phyloP scores from a whole-genome alignment of 2,797 vertebrate species.

The Carcharodon carcharias region DNA sequence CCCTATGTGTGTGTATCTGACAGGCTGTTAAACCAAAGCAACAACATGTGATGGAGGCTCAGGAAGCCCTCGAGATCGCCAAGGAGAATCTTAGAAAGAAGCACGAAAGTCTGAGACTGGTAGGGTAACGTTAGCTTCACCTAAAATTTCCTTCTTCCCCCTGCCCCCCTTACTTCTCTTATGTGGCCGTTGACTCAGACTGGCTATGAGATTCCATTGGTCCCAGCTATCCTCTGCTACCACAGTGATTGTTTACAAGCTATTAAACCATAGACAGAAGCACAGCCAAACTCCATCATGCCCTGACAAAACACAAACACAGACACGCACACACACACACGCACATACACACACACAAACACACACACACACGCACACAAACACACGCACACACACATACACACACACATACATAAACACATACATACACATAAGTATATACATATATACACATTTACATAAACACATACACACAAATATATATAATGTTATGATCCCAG shows the following conservation, averaged over 20 bases:
- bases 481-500: no score
- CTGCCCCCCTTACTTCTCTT: background rate
- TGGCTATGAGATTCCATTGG: background rate
- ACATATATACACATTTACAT: no score
- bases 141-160: background rate
- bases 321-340: background rate
- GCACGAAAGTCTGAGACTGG: slow-evolving; percentile 48
- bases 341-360: background rate
- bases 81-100: slow-evolving; percentile 50
- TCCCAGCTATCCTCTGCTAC: background rate
- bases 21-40: slow-evolving; percentile 56
- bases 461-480: no score
- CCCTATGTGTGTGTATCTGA: background rate
- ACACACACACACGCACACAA: background rate
- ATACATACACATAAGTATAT: no score
- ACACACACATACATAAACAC: no score
- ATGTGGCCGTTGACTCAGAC: background rate
- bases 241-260: no score
- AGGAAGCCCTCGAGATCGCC: slow-evolving; percentile 50
- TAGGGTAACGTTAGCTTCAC: slow-evolving; percentile 2
- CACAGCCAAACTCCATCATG: background rate
- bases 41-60: slow-evolving; percentile 50
- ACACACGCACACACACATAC: background rate
- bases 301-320: no score
- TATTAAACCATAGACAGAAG: background rate